phyloP scores from a whole-genome alignment of 2,113 vertebrate species.

The Aptenodytes forsteri region DNA sequence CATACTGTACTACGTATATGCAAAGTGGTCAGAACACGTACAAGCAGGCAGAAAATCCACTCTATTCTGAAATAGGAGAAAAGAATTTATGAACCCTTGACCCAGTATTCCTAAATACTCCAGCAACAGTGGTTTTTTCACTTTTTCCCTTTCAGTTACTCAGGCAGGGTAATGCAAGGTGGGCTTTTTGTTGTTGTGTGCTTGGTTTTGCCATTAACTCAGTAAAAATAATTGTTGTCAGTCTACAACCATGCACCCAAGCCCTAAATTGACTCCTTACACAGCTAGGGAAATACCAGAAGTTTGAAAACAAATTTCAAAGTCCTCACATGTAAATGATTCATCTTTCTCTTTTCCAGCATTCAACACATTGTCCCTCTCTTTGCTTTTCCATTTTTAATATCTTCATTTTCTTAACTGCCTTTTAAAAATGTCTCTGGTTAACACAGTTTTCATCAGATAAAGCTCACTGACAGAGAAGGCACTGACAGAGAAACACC shows the following conservation, averaged over 20 bases:
- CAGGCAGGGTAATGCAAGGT: background rate
- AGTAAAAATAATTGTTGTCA: background rate
- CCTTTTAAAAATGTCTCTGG: background rate
- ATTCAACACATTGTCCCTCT: background rate
- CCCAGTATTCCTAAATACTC: background rate
- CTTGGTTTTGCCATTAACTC: background rate
- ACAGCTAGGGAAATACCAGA: background rate
- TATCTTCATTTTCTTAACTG: background rate
- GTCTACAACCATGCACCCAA: background rate
- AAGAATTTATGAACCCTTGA: background rate
- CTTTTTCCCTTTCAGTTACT: background rate
- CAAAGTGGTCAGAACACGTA: background rate
- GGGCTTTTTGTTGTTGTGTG: background rate
- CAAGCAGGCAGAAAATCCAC: background rate
- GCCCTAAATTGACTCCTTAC: background rate
- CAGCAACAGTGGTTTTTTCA: background rate
- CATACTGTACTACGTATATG: accelerated
- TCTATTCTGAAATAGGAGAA: background rate
- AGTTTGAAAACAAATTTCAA: background rate
- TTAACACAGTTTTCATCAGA: background rate
- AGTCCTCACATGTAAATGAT: background rate
- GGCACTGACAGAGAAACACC: background rate
- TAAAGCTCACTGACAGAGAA: background rate
- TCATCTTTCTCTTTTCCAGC: background rate
- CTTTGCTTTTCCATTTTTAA: background rate